Percentiles rank a stretch among this genome's conserved stretches.
phyloP scores from a whole-genome alignment of 2,888 invertebrate genomes.

The Xestia rhomboidea region DNA sequence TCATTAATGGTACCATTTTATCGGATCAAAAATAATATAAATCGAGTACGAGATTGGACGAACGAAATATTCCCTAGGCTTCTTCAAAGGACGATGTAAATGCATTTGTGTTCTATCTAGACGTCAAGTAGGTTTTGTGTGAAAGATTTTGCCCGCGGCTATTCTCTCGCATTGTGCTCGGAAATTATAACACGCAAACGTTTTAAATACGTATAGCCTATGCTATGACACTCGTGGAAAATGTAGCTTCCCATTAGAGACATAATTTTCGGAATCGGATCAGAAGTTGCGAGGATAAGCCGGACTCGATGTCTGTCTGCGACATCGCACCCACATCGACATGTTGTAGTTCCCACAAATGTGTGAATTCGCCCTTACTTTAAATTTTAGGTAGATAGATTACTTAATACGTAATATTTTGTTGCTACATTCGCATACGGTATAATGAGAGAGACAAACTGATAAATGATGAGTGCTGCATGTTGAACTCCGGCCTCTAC shows the following conservation, averaged over 20 bases:
- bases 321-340: background rate
- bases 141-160: background rate
- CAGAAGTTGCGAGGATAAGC: background rate
- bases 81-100: background rate
- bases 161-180: background rate
- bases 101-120: background rate
- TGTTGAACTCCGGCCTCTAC: constrained; percentile 28
- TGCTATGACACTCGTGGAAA: background rate
- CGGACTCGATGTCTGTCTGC: background rate
- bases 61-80: background rate
- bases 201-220: background rate
- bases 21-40: background rate
- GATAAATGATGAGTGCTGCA: constrained; percentile 32
- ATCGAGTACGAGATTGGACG: background rate
- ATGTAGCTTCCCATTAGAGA: background rate
- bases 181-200: background rate
- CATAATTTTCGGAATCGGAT: background rate
- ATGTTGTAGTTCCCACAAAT: background rate
- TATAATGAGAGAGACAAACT: constrained; percentile 14
- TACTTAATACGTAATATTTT: background rate
- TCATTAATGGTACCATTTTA: background rate
- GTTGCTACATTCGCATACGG: background rate
- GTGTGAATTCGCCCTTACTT: background rate
- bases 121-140: background rate
- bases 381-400: background rate